Base-by-base conservation (phyloP, 2,888 invertebrate genomes). In the Aphodius granarius region DNA sequence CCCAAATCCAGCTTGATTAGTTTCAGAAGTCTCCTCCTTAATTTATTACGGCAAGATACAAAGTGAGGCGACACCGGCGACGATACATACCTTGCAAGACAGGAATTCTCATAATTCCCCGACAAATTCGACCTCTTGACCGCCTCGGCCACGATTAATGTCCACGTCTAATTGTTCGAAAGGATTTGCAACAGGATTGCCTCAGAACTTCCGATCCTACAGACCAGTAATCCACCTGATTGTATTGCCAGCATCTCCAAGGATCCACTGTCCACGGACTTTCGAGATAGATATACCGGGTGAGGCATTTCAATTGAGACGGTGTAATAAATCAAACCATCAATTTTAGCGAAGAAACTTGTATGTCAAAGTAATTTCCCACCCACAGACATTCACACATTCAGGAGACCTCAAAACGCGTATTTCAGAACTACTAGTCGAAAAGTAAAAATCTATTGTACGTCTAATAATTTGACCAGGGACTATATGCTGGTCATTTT, bases 1-100 rank as follows among this genome's bases (percentile, higher is more conserved):
- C 79, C 78, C 76, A 78, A 77, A 80, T 79, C 80, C 77, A 76
- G 75, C 74, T 76, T 79, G 80, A 80, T 80, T 80, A 78, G 79
- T 78, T 79, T 78, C 20, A 66, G 73, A 77, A 77, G 75, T 76
- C 74, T 74, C 74, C 76, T 73, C 76, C 76, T 76, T 76, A 73
- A 73, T 76, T 76, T 76, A 76, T 76, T 73, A 70, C 70, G 23
- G 74, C 74, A 43, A 43, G 74, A 74, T 70, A 74, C 74, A 74
- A 74, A 74, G 74, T 74, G 70, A 70, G 70, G 20, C 68, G 63
- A 74, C 71, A 74, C 64, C 74, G 63, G 68, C 68, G 68, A 74
- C 74, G 66, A 70, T 74, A 74, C 43, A 43, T 43, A 43, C 43
- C 43, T 43, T 43, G 43, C 43, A 43, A 43, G 43, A 43, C 43